Percentiles rank a stretch among this genome's conserved stretches.
Evolutionary conservation across 2,113 vertebrate genomes (phyloP).

Genomic region (Dromas ardeola): DNA sequence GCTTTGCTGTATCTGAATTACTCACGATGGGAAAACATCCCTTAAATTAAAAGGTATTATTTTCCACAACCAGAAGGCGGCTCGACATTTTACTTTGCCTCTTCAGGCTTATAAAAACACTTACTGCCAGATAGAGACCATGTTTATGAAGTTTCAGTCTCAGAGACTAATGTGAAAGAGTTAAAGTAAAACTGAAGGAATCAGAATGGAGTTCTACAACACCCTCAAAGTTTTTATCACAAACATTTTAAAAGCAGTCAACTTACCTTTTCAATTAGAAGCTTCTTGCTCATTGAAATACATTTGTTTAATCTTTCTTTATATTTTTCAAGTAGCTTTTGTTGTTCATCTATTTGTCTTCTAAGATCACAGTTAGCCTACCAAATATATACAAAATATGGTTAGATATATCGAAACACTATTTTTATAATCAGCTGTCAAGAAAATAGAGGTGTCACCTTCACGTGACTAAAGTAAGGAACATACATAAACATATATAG

Average conservation of each 20-base stretch:
- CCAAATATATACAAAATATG: slow-evolving; percentile 19
- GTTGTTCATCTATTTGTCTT: slow-evolving; percentile 99
- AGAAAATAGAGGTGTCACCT: background rate
- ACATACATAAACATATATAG: background rate
- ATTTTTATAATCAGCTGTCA: background rate
- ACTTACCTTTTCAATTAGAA: slow-evolving; percentile 97
- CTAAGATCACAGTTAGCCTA: slow-evolving; percentile 99
- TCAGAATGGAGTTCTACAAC: background rate
- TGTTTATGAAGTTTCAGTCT: background rate
- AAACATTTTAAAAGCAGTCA: background rate
- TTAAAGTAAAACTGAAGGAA: background rate
- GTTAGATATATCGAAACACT: background rate
- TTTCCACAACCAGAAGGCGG: background rate
- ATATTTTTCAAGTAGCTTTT: slow-evolving; percentile 99
- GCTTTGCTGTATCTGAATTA: background rate
- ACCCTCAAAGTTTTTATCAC: background rate
- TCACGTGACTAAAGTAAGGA: background rate
- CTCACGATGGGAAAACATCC: accelerated
- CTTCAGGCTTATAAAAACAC: background rate
- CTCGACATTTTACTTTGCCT: background rate
- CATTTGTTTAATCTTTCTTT: slow-evolving; percentile 99
- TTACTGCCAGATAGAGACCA: background rate
- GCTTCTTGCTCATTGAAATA: slow-evolving; percentile 99
- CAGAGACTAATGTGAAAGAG: background rate
- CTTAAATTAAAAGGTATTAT: background rate